phyloP scores from a whole-genome alignment of 2,797 vertebrate genomes.

The Rhinophrynus dorsalis region DNA sequence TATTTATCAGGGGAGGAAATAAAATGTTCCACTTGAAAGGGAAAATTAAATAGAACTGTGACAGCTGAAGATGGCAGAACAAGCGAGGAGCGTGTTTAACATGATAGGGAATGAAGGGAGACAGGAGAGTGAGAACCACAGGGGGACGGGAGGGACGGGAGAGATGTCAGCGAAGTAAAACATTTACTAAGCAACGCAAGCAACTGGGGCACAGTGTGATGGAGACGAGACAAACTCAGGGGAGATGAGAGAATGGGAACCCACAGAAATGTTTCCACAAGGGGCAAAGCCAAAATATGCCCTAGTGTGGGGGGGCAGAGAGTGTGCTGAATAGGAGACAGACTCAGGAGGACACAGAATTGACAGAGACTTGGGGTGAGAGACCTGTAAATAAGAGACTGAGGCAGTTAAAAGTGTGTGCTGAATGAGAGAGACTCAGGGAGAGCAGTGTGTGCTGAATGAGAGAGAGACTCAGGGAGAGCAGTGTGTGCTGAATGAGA shows the following conservation, averaged over 20 bases:
- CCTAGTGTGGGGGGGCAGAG: not conserved
- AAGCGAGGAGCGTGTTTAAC: conserved; percentile 39
- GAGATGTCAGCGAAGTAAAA: conserved; percentile 16
- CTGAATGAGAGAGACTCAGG: too few relatives aligned
- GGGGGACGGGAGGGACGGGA: conserved; percentile 6
- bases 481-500: too few relatives aligned
- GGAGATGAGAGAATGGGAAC: not conserved
- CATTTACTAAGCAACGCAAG: not conserved
- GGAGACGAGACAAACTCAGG: not conserved
- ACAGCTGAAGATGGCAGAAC: conserved; percentile 39
- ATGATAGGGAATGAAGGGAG: conserved; percentile 29
- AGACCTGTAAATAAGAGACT: not conserved
- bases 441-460: too few relatives aligned
- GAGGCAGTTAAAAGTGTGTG: too few relatives aligned
- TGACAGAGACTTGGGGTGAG: too few relatives aligned
- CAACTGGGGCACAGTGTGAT: not conserved
- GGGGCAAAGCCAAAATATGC: too few relatives aligned
- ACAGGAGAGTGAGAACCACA: conserved; percentile 6
- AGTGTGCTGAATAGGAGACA: not conserved
- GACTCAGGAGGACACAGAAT: too few relatives aligned
- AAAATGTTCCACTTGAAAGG: conserved; percentile 34
- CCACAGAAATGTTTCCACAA: not conserved
- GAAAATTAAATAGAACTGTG: conserved; percentile 37
- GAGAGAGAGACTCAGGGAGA: too few relatives aligned
- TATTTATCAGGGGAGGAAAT: conserved; percentile 31